phyloP scores from a whole-genome alignment of 2,888 invertebrate species.

The Drosophila prolongata region DNA sequence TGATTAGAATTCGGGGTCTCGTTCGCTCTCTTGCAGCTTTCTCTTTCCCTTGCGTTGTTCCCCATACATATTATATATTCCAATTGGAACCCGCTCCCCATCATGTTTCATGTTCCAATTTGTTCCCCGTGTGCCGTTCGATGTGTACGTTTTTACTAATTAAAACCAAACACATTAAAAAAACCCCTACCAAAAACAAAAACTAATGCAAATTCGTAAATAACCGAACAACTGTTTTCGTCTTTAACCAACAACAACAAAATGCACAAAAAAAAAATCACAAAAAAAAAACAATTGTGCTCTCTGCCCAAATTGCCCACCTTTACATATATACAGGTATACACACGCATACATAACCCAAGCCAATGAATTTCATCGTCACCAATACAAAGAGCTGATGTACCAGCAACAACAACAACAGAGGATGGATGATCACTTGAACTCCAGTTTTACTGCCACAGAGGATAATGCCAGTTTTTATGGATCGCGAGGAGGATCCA shows the following conservation, averaged over 20 bases:
- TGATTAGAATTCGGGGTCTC: constrained; percentile 20
- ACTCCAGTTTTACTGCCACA: constrained; percentile 59
- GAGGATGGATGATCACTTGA: constrained; percentile 61
- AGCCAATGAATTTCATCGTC: constrained; percentile 83
- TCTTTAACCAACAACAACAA: constrained; percentile 44
- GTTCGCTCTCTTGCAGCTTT: constrained; percentile 8
- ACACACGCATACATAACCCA: constrained; percentile 84
- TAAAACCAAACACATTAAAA: constrained; percentile 5
- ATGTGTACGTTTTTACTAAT: constrained; percentile 37
- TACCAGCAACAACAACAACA: constrained; percentile 65
- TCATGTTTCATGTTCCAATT: constrained; percentile 3
- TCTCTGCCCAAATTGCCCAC: constrained; percentile 52
- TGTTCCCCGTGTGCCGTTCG: constrained; percentile 12
- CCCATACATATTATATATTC: constrained; percentile 1
- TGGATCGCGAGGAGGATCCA: constrained; percentile 44
- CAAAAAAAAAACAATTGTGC: constrained; percentile 55
- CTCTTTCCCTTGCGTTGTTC: constrained; percentile 13
- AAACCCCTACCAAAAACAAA: background rate
- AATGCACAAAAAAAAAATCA: constrained; percentile 40
- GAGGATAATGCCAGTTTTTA: constrained; percentile 67
- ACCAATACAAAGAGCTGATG: constrained; percentile 73
- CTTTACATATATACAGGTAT: constrained; percentile 73
- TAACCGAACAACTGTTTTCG: constrained; percentile 42
- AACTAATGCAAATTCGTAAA: constrained; percentile 38
- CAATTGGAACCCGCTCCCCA: too few species aligned